A percentile compares a stretch with the other conserved stretches of the same genome.
Evolutionary conservation across 2,797 vertebrate species (phyloP).

Genomic region (Diglossa cyanea): DNA sequence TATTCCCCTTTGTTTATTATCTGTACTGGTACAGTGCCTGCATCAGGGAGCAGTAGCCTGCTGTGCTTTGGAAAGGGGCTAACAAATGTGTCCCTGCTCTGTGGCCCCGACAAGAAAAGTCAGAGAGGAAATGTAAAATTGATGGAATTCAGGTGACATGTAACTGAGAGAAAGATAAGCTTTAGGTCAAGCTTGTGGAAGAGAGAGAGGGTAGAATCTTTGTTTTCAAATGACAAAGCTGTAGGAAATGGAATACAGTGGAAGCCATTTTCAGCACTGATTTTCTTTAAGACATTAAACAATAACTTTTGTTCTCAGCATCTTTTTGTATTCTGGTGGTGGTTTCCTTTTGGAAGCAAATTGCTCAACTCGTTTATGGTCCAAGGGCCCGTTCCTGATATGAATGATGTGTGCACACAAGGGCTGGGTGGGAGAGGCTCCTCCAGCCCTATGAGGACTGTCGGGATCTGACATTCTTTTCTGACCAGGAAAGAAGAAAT

Average conservation of each 20-base stretch:
- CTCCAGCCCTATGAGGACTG: neutral
- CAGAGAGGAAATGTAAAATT: neutral
- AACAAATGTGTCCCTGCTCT: neutral
- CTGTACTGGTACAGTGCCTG: neutral
- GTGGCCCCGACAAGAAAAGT: neutral
- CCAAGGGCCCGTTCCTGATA: neutral
- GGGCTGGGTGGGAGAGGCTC: neutral
- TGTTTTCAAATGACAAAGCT: neutral
- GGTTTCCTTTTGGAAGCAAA: slow-evolving; percentile 26
- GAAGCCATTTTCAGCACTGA: slow-evolving; percentile 22
- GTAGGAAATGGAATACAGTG: slow-evolving; percentile 1
- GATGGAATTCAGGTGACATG: neutral
- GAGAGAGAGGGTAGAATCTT: neutral
- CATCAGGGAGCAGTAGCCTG: neutral
- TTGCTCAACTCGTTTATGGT: neutral
- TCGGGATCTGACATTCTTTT: slow-evolving; percentile 27
- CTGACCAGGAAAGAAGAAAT: slow-evolving; percentile 19
- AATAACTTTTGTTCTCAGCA: slow-evolving; percentile 41
- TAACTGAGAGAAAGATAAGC: neutral
- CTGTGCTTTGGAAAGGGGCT: neutral
- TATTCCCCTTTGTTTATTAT: neutral
- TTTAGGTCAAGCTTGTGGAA: neutral
- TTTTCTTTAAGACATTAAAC: slow-evolving; percentile 38
- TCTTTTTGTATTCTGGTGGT: slow-evolving; percentile 42
- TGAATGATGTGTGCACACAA: neutral